Base-by-base conservation (phyloP, 1,140 invertebrate genomes). In the Drosophila gunungcola region DNA sequence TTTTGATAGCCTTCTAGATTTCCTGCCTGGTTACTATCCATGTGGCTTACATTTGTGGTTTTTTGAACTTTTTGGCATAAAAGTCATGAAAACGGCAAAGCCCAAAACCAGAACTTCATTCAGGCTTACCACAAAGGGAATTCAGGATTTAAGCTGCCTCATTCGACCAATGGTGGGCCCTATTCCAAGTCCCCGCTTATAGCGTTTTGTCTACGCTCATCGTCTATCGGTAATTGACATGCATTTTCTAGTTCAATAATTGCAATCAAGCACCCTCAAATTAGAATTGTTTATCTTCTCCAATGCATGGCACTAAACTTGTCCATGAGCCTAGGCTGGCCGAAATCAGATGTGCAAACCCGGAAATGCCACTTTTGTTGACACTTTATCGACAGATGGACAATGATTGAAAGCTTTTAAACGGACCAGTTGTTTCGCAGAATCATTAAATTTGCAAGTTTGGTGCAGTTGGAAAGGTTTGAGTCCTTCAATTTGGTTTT, bases 221-320 rank as follows among this genome's bases (percentile, higher is more conserved):
- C 21, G 54, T 49, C 16, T 42, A 53, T 68, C 42, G 62, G 57
- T 43, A 69, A 48, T 74, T 69, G 57, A 69, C 74, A 51, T 51
- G 57, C 69, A 75, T 60, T 74, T 63, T 74, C 72, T 49, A 36
- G 65, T 55, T 60, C 74, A 80, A 65, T 80, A 77, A 73, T 67
- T 77, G 68, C 73, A 80, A 79, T 79, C 73, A 77, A 48, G 60
- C 43, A 34, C 73, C 76, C 52, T 73, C 62, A 51, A 55, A 60
- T 60, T 21, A 21, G 4, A 45, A 45, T 45, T 45, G 43, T 25
- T 45, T 45, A 45, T 45, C 16, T 45, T 42, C 12, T 5, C 38
- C 41, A 16, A 13, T 42, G 13, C 41, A 16, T 42, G 13, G 13
- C 6, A 3, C 13, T 45, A 9, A 21, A n/a, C 13, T 43, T 43